These are phyloP conservation scores for Catharus bicknelli DNA, from an alignment of 2,113 vertebrate genomes.

Conservation along the genomic window DNA sequence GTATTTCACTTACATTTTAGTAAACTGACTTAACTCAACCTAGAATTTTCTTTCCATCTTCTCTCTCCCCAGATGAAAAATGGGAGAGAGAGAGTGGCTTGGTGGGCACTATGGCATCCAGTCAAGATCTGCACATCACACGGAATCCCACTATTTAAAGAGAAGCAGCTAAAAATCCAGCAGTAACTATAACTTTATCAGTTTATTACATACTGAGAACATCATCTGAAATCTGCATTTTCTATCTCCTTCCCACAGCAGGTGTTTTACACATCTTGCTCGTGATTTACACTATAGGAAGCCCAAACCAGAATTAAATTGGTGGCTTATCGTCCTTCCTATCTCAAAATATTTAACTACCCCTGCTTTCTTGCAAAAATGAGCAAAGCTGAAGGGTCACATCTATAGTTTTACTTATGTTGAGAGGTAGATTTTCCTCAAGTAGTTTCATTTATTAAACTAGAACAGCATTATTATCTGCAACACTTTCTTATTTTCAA, in stretches of 20 bases:
- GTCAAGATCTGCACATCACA: background rate
- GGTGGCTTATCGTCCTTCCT: background rate
- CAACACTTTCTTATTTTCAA: background rate
- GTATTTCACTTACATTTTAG: background rate
- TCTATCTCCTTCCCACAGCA: background rate
- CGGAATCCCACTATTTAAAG: background rate
- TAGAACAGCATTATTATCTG: background rate
- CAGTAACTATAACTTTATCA: background rate
- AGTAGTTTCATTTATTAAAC: background rate
- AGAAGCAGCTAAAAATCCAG: background rate
- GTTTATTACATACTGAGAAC: background rate
- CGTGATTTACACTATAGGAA: background rate
- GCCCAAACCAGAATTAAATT: background rate
- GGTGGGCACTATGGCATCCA: background rate
- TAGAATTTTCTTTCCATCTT: background rate
- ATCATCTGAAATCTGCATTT: background rate
- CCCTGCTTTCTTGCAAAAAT: background rate
- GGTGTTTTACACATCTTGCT: background rate
- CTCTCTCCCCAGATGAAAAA: background rate
- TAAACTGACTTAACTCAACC: background rate
- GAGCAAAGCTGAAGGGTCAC: background rate
- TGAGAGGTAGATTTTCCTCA: background rate
- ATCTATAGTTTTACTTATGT: background rate
- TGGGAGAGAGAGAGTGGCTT: accelerated
- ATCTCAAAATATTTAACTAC: background rate